Conservation (phyloP, 2,113 vertebrate genomes). For the Eclectus roratus region DNA sequence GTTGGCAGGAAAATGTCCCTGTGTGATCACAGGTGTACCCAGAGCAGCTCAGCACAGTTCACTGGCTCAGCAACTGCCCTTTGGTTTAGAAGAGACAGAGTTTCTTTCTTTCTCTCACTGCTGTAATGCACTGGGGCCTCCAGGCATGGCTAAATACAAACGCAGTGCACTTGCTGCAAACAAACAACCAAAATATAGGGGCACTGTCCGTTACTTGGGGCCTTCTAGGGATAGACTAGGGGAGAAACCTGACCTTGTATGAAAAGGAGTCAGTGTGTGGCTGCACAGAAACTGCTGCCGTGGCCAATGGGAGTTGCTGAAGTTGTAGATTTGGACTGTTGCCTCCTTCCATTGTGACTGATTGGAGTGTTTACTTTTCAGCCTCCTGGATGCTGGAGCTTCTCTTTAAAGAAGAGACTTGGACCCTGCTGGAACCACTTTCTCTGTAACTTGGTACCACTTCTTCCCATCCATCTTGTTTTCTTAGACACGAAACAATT, state of each 20-base stretch:
- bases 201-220: background rate
- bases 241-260: constrained; percentile 74
- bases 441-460: background rate
- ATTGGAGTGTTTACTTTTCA: background rate
- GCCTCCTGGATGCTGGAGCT: background rate
- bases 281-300: constrained; percentile 15
- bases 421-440: background rate
- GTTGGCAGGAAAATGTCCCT: background rate
- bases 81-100: background rate
- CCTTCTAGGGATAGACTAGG: background rate
- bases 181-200: background rate
- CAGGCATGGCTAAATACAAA: background rate
- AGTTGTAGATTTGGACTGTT: constrained; percentile 51
- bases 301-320: constrained; percentile 59
- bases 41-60: background rate
- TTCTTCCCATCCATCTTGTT: constrained; percentile 28
- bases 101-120: background rate
- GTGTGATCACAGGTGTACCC: background rate
- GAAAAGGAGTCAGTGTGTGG: constrained; percentile 71
- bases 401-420: background rate
- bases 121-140: background rate
- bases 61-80: background rate
- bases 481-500: background rate
- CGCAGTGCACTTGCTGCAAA: background rate
- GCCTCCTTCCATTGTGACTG: constrained; percentile 69